phyloP scores from a whole-genome alignment of 2,797 vertebrate species.

The Linurgus olivaceus region DNA sequence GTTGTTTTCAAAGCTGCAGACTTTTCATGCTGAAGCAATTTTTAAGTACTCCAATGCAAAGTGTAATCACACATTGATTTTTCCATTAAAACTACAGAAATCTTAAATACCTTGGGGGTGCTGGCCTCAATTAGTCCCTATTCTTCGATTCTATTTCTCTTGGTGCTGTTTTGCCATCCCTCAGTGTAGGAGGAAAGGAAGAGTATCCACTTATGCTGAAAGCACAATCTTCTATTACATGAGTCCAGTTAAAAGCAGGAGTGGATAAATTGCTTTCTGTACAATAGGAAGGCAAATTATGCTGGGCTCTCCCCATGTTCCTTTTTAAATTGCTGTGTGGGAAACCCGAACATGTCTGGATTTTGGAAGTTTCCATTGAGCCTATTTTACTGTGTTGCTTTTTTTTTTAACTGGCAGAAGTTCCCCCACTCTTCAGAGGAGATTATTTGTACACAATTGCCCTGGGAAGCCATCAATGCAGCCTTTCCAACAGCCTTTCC shows the following conservation, averaged over 20 bases:
- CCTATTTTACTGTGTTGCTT: not conserved
- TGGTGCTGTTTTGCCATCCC: slow-evolving; percentile 25
- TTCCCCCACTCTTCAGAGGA: not conserved
- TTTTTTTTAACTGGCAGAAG: not conserved
- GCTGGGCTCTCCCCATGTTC: not conserved
- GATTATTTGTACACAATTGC: not conserved
- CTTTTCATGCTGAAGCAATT: slow-evolving; percentile 25
- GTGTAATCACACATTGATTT: slow-evolving; percentile 65
- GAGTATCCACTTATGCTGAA: slow-evolving; percentile 12
- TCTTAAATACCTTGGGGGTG: slow-evolving; percentile 40
- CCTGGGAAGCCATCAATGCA: not conserved
- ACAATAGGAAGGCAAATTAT: slow-evolving; percentile 34
- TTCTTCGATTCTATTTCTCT: slow-evolving; percentile 31
- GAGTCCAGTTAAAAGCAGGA: slow-evolving; percentile 53
- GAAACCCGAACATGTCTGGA: not conserved
- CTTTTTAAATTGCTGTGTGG: slow-evolving; percentile 10
- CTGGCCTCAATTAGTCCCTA: slow-evolving; percentile 46
- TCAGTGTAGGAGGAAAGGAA: not conserved
- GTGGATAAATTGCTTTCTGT: slow-evolving; percentile 36
- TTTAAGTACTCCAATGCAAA: slow-evolving; percentile 36
- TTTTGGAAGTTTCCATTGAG: not conserved
- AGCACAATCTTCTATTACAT: slow-evolving; percentile 14
- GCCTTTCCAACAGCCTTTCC: not conserved
- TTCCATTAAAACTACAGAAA: slow-evolving; percentile 65
- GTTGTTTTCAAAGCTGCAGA: slow-evolving; percentile 1